Percentiles rank a stretch among this genome's conserved stretches.
Conservation (phyloP, 2,113 vertebrate genomes). For the Laticauda laticaudata region DNA sequence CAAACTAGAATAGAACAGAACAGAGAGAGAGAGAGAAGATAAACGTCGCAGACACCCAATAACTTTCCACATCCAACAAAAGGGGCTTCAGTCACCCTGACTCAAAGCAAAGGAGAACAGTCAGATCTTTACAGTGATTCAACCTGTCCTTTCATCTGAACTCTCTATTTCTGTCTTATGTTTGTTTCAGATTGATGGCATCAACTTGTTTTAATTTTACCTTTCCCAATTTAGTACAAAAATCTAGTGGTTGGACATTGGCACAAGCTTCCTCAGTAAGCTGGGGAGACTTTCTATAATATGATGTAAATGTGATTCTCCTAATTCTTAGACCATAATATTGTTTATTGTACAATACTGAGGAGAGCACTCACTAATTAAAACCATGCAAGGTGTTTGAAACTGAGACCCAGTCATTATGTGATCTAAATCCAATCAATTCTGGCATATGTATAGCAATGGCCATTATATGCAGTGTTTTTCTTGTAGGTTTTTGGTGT, state of each 20-base stretch:
- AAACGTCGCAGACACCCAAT: background rate
- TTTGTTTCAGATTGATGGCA: background rate
- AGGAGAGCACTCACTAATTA: background rate
- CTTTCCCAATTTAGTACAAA: background rate
- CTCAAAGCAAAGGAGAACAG: background rate
- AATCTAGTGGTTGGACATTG: background rate
- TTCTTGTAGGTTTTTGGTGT: background rate
- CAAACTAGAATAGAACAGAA: background rate
- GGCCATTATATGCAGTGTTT: background rate
- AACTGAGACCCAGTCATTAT: background rate
- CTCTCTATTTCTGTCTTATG: background rate
- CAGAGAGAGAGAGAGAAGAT: no score
- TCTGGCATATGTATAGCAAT: background rate
- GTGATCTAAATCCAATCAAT: background rate
- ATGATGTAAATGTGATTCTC: background rate
- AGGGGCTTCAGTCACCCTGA: background rate
- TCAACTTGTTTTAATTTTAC: background rate
- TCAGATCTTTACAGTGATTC: background rate
- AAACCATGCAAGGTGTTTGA: background rate
- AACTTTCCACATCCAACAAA: background rate
- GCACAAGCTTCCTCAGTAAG: background rate
- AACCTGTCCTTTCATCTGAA: background rate
- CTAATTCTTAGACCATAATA: background rate
- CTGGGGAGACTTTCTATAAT: background rate
- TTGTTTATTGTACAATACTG: background rate